Base-by-base conservation (phyloP, 2,888 invertebrate species). In the Taphrorychus bicolor region DNA sequence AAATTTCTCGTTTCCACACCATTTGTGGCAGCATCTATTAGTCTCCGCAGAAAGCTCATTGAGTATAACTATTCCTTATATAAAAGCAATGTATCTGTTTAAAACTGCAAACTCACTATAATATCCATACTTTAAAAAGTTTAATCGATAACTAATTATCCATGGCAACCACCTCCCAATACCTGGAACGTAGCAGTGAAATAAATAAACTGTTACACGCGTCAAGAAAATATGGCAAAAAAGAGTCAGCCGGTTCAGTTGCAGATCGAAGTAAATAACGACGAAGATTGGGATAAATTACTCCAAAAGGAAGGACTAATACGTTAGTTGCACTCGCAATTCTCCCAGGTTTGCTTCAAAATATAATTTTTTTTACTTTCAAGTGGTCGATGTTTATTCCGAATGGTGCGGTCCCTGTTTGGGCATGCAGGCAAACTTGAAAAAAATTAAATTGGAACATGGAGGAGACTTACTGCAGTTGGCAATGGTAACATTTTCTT, bases 401-500 rank as follows among this genome's bases (percentile, higher is more conserved):
- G 93, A 92, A 70, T 97, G 96, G 96, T 92, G 94, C 78, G 96
- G 96, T 0, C 95, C 95, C 0, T 95, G 95, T 78, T 82, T 88
- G 65, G 94, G 93, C 21, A 93, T 96, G 92, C 85, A 91, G 58
- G 91, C 91, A 52, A 91, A 89, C 79, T 85, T 97, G 74, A 91
- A 92, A 80, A 93, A 92, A 83, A 86, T 95, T 71, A 95, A 95
- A 81, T 86, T 95, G 75, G 95, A 96, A 83, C 82, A 93, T 16
- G 95, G 94, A 5, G 95, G 95, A 63, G 93, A 94, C 76, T 83
- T 88, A 76, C 83, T 97, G 51, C 89, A 89, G 69, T 86, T 94
- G 72, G 95, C 93, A 4, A 85, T 91, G 75, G 93, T 92, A 78
- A 85, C 85, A 32, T 59, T 52, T n/a, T n/a, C n/a, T n/a, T n/a